Evolutionary conservation across 2,888 invertebrate genomes (phyloP).

Genomic region (Campaea margaritaria): DNA sequence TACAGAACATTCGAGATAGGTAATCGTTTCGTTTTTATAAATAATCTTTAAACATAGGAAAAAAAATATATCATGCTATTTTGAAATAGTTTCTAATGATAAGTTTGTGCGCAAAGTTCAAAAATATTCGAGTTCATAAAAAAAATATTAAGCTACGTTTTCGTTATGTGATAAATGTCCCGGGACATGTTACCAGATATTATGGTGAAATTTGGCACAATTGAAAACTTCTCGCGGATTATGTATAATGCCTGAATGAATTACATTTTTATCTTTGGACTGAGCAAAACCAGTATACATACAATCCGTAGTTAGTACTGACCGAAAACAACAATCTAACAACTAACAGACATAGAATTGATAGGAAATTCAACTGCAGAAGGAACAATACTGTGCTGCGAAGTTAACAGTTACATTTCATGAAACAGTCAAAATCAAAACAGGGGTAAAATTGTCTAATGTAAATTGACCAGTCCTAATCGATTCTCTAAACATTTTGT

Average conservation of each 20-base stretch:
- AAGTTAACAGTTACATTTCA: constrained; percentile 39
- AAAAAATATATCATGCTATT: neutral
- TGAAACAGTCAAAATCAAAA: constrained; percentile 44
- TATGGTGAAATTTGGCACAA: constrained; percentile 73
- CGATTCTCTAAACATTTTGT: constrained; percentile 1
- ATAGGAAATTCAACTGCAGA: constrained; percentile 47
- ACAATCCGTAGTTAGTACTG: constrained; percentile 58
- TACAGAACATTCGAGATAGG: constrained; percentile 41
- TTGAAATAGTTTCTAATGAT: neutral
- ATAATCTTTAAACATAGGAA: constrained; percentile 10
- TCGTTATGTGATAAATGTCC: no score
- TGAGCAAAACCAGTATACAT: constrained; percentile 54
- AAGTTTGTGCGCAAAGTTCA: constrained; percentile 14
- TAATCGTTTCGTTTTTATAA: constrained; percentile 41
- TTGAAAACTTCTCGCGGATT: constrained; percentile 51
- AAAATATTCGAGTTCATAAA: constrained; percentile 21
- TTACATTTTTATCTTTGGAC: constrained; percentile 63
- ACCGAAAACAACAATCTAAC: constrained; percentile 66
- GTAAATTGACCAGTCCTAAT: constrained; percentile 7
- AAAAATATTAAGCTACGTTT: no score
- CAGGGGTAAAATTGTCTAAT: constrained; percentile 36
- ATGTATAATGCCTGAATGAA: constrained; percentile 50
- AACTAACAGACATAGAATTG: constrained; percentile 60
- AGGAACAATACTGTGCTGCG: constrained; percentile 33
- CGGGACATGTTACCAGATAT: neutral